These are phyloP conservation scores for Ia io DNA, from an alignment of 2,113 vertebrate genomes.

Conservation along the genomic window DNA sequence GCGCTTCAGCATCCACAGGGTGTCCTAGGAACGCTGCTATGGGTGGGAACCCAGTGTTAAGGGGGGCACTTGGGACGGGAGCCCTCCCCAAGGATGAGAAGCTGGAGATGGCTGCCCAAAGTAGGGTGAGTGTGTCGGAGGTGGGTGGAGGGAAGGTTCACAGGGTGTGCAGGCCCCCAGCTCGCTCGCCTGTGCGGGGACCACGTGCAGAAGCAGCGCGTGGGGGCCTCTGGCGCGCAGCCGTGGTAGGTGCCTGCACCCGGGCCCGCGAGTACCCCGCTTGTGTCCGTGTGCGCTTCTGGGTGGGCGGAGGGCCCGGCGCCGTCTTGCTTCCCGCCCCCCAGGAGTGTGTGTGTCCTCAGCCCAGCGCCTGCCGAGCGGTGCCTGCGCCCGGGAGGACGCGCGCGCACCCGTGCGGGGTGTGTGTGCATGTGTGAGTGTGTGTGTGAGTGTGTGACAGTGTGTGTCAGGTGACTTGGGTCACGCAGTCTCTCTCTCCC, in stretches of 20 bases:
- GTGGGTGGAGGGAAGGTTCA: background rate
- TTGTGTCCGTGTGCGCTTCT: background rate
- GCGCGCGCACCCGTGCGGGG: slow-evolving; percentile 45
- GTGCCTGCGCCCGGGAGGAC: slow-evolving; percentile 12
- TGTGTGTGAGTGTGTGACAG: slow-evolving; percentile 62
- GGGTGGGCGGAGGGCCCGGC: background rate
- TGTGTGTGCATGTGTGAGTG: slow-evolving; percentile 26
- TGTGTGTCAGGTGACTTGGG: slow-evolving; percentile 85
- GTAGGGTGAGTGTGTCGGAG: too few relatives aligned
- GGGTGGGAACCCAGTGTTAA: background rate
- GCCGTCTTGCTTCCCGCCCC: background rate
- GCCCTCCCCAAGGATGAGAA: background rate
- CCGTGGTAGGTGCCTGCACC: background rate
- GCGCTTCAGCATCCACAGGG: background rate
- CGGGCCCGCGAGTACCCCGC: background rate
- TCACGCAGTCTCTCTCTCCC: slow-evolving; percentile 80
- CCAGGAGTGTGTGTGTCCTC: background rate
- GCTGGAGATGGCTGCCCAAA: background rate
- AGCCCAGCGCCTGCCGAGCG: background rate
- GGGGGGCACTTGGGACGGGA: background rate
- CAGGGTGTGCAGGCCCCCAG: background rate
- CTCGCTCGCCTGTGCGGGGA: background rate
- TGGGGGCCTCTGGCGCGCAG: slow-evolving; percentile 46
- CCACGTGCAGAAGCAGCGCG: slow-evolving; percentile 21
- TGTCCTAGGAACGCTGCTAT: background rate